A percentile compares a stretch with the other conserved stretches of the same genome.
These are phyloP conservation scores for Pseudomyrmex gracilis DNA, from an alignment of 1,140 invertebrate genomes.

Conservation along the genomic window DNA sequence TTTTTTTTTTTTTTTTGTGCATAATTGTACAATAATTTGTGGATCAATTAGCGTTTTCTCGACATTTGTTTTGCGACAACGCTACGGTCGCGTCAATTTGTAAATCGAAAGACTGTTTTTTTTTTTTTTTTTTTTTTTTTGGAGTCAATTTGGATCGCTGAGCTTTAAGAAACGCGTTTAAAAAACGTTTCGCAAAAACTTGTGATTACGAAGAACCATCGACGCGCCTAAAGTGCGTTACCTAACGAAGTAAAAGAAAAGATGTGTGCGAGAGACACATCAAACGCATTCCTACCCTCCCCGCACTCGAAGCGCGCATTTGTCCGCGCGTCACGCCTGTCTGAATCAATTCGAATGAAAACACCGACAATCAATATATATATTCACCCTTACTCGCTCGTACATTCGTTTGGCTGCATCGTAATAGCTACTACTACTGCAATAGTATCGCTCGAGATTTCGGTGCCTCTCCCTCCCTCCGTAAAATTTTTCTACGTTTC, in stretches of 20 bases:
- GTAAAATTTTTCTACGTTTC: neutral
- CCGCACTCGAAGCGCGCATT: constrained; percentile 62
- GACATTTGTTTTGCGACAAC: no score
- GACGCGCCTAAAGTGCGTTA: constrained; percentile 6
- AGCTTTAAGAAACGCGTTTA: neutral
- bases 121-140: no score
- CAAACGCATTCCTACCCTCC: constrained; percentile 66
- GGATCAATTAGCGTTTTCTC: no score
- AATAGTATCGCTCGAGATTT: constrained; percentile 33
- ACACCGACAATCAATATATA: constrained; percentile 67
- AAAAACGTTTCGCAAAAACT: neutral
- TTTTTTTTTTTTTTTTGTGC: no score
- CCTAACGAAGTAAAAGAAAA: constrained; percentile 58
- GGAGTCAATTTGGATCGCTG: neutral
- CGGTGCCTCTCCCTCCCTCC: neutral
- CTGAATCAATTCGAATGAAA: constrained; percentile 70
- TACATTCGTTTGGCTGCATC: constrained; percentile 30
- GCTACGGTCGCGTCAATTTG: no score
- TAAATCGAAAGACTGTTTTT: no score
- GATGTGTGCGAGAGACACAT: constrained; percentile 58
- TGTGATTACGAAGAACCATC: neutral
- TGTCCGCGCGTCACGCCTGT: constrained; percentile 70
- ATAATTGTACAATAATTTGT: no score
- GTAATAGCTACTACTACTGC: constrained; percentile 54
- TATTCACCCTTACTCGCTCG: constrained; percentile 39